Evolutionary conservation across 2,888 invertebrate genomes (phyloP), one percentile per base, ranked within the genome.

Genomic region (Byasa hedistus): DNA sequence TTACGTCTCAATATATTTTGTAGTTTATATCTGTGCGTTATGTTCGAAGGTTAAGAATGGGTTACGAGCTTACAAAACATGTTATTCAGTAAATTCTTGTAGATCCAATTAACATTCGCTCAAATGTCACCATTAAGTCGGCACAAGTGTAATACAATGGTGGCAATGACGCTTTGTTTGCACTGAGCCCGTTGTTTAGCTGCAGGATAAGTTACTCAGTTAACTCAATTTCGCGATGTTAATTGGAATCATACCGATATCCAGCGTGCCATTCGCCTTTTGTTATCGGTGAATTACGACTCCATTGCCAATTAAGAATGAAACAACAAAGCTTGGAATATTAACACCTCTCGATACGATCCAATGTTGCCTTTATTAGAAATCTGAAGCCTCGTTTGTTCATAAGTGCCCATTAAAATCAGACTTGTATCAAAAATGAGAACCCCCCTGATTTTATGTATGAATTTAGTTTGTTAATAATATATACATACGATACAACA

Each of bases 41-140:
- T 39, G 32, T 32, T 39, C 12, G 39, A 12, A 39, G 12, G 39
- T 39, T 15, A 39, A 39, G 39, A 39, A 12, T 3, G 15, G 12
- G 39, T 39, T 39, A 12, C 39, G 0, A 39, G 39, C 39, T 39
- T 39, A 12, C 77, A 82, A 82, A 81, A 74, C 81, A 81, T 82
- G 82, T 80, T 80, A 81, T 81, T 81, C 78, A 76, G 74, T 74
- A 80, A 76, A 80, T 80, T 81, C 82, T 80, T 82, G 84, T 83
- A 81, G 82, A 79, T 83, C 87, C 88, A 89, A 89, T 89, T 87
- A 89, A 89, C 84, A 80, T 85, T 87, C 86, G 84, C 87, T 86
- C 83, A 81, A 82, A 84, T 87, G 89, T 87, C 85, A 86, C 83
- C 84, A 87, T 89, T 88, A 87, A 86, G 84, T 79, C 82, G 73